Base-by-base conservation (phyloP, 1,140 invertebrate species). In the Chrysopa pallens region DNA sequence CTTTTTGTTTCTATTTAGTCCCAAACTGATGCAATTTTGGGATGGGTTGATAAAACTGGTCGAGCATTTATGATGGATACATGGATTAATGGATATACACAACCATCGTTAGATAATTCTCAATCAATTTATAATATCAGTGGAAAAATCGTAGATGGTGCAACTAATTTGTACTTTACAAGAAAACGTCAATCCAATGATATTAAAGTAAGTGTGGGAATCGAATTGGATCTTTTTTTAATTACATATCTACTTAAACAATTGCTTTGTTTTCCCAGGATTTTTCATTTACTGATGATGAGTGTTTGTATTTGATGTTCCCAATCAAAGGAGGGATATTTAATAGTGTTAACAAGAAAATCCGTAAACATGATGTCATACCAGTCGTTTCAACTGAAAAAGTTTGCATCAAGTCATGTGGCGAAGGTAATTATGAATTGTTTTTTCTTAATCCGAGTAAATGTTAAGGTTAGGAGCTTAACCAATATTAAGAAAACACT, bases 231-330 rank as follows among this genome's bases (percentile, higher is more conserved):
- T n/a, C n/a, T n/a, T n/a, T n/a, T n/a, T n/a, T n/a, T n/a, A n/a
- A n/a, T n/a, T 7, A 7, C 29, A 31, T 31, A 31, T 31, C 11
- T 11, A 12, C 8, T 11, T 11, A 11, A 33, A n/a, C n/a, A 4
- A 33, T 33, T 33, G 4, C 2, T 11, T 36, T 42, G 38, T 36
- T 47, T 43, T 57, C 42, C 13, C 59, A 74, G 68, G 88, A 93
- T 60, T 62, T 89, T 28, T 76, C 80, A 23, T 90, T 94, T 60
- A 79, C 79, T 0, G 78, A 89, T 50, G 74, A 78, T 6, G 67
- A 80, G 39, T 94, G 89, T 56, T 61, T 85, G 4, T 91, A 89
- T 61, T 71, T 94, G 57, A 80, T 93, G 70, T 94, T 88, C 67
- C 82, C 85, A 1, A 72, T 84, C 0, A 76, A 80, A 56, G 90